Percentiles rank a stretch among this genome's conserved stretches.
Evolutionary conservation across 2,113 vertebrate species (phyloP).

Genomic region (Xyliphius kryptos): DNA sequence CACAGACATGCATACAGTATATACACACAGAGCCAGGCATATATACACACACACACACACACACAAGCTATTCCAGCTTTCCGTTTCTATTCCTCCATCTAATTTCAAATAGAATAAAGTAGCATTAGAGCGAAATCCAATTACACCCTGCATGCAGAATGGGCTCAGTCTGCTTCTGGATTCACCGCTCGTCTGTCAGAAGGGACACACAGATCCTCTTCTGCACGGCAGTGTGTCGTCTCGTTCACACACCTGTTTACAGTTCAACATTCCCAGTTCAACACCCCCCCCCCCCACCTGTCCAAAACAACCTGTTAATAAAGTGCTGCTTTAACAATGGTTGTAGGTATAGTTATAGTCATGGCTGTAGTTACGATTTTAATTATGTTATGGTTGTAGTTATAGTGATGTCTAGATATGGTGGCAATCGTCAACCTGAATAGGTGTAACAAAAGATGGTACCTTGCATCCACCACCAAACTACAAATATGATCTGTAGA

Average conservation of each 20-base stretch:
- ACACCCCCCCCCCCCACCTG: too few species aligned
- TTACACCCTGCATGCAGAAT: slow-evolving; percentile 13
- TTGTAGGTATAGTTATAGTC: too few species aligned
- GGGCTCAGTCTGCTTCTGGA: slow-evolving; percentile 10
- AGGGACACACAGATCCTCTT: slow-evolving; percentile 15
- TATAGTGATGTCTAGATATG: too few species aligned
- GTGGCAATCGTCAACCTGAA: too few species aligned
- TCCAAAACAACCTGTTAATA: too few species aligned
- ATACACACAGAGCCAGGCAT: not conserved
- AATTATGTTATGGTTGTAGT: too few species aligned
- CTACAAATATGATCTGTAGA: too few species aligned
- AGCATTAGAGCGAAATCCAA: slow-evolving; percentile 28
- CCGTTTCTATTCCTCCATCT: slow-evolving; percentile 15
- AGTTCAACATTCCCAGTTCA: slow-evolving; percentile 24
- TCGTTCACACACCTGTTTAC: slow-evolving; percentile 15
- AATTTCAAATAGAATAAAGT: slow-evolving; percentile 34
- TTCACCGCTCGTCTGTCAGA: not conserved
- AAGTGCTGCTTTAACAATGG: too few species aligned
- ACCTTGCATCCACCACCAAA: too few species aligned
- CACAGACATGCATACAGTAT: not conserved
- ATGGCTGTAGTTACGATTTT: too few species aligned
- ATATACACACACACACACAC: not conserved
- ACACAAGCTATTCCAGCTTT: slow-evolving; percentile 13
- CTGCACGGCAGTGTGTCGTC: not conserved
- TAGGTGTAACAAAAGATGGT: too few species aligned